Evolutionary conservation across 2,113 vertebrate species (phyloP), one percentile per base, ranked within the genome.

Genomic region (Spilogale gracilis): DNA sequence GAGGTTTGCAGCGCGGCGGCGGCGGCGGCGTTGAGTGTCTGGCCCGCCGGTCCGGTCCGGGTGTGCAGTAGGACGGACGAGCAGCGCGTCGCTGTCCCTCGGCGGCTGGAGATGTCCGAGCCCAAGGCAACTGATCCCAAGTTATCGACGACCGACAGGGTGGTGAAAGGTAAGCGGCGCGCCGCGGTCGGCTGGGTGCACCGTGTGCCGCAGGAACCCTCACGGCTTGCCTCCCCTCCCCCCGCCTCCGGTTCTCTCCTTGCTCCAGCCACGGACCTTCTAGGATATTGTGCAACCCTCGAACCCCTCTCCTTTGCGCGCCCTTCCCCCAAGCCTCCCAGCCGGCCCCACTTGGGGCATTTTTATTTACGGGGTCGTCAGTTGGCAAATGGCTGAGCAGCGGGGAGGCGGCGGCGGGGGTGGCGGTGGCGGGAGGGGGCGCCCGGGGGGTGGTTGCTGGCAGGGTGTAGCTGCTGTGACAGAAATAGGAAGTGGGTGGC

Each of bases 81-180:
- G 89, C 98, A 94, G 98, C 98, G 98, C 97, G 97, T 97, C 96
- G 97, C 95, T 98, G 91, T 95, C 52, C 97, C 96, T 97, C 97
- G 98, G 97, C 98, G 99, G 99, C 98, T 99, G 99, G 99, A 99
- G 99, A 99, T 99, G 99, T 99, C 99, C 99, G 99, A 99, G 98
- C 99, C 99, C 98, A 99, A 99, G 99, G 99, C 99, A 98, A 99
- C 99, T 98, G 99, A 99, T 90, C 99, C 99, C 98, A 99, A 99
- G 99, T 99, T 99, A 98, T 99, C 99, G 97, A 99, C 99, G 98
- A 99, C 99, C 98, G 99, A 99, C 98, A 99, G 99, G 99, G 99
- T 99, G 99, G 99, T 99, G 98, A 99, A 99, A 99, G 99, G 99
- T 99, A 99, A 99, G 99, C 99, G 98, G 97, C 73, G 95, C 93